Conservation (phyloP, 1,140 invertebrate genomes). For the Venturia canescens region DNA sequence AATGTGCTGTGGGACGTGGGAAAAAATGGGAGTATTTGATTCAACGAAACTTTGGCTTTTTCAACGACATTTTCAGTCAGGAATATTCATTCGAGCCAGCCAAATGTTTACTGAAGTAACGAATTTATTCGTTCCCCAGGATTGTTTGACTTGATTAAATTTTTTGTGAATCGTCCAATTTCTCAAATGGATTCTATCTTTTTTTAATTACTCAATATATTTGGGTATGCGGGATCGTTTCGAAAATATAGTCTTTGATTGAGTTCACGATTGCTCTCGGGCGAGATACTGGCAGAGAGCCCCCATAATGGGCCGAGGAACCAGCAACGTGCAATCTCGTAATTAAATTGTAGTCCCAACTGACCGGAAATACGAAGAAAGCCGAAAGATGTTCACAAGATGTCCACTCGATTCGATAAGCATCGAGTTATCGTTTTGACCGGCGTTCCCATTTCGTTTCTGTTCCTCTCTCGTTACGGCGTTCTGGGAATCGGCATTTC, state of each 20-base stretch:
- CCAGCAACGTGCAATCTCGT: neutral
- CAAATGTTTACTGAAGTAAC: no score
- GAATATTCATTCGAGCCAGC: no score
- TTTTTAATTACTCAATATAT: neutral
- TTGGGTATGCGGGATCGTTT: neutral
- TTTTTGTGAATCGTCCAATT: no score
- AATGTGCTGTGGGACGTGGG: no score
- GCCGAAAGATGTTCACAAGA: neutral
- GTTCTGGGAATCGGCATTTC: no score
- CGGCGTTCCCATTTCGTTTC: neutral
- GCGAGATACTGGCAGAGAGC: neutral
- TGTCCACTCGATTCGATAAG: neutral
- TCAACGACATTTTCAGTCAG: no score
- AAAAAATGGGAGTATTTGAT: no score
- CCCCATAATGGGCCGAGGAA: conserved; percentile 38
- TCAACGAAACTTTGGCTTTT: no score
- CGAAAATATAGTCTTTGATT: neutral
- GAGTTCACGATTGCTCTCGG: neutral
- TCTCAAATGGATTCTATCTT: no score
- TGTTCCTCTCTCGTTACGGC: no score
- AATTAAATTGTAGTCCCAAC: conserved; percentile 20
- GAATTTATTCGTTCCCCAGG: no score
- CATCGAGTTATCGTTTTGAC: neutral
- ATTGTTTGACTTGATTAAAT: no score
- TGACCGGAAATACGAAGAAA: conserved; percentile 26